Conservation (phyloP, 2,113 vertebrate genomes). For the Taurulus bubalis region DNA sequence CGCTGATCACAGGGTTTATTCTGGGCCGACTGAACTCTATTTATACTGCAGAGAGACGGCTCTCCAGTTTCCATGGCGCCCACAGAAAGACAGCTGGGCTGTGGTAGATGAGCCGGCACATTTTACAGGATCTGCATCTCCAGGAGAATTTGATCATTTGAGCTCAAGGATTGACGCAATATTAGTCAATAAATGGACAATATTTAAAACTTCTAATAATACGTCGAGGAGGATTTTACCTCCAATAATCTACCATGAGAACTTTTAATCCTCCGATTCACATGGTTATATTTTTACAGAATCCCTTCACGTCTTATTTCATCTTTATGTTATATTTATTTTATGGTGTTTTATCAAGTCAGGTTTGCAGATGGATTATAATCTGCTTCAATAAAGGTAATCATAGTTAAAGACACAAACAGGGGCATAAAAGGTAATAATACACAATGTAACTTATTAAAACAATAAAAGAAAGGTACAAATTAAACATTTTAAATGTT, state of each 20-base stretch:
- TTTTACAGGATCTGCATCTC: constrained; percentile 59
- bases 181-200: not conserved
- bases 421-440: no score
- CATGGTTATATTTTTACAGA: no score
- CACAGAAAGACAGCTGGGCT: constrained; percentile 76
- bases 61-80: constrained; percentile 81
- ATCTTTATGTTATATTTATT: not conserved
- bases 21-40: constrained; percentile 78
- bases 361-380: no score
- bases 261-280: not conserved
- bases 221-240: not conserved
- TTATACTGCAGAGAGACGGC: constrained; percentile 74
- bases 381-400: no score
- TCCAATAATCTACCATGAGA: not conserved
- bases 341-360: not conserved
- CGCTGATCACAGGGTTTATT: constrained; percentile 78
- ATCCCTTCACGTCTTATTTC: not conserved
- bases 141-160: constrained; percentile 36
- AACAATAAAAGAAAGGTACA: no score
- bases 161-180: not conserved
- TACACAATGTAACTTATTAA: no score
- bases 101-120: constrained; percentile 60
- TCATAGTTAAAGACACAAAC: not conserved
- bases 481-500: no score
- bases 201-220: no score